Evolutionary conservation across 2,888 invertebrate genomes (phyloP).

Genomic region (Spatulosminthurus flaviceps): DNA sequence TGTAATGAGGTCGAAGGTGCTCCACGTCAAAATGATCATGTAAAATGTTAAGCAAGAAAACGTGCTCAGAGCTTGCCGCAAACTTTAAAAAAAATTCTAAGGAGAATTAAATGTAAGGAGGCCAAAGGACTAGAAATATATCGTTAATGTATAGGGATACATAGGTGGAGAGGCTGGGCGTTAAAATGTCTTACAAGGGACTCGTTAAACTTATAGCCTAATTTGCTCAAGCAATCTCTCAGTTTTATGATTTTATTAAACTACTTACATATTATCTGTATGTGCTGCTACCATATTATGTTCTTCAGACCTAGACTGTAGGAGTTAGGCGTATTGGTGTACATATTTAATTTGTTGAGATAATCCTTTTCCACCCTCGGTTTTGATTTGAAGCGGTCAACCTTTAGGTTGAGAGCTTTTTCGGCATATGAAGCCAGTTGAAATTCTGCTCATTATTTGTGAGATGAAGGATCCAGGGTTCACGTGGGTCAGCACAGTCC

Average conservation of each 20-base stretch:
- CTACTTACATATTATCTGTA: too few species aligned
- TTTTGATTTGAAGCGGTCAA: background rate
- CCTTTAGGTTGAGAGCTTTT: slow-evolving; percentile 21
- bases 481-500: slow-evolving; percentile 42
- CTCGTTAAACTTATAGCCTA: slow-evolving; percentile 23
- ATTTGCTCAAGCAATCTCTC: too few species aligned
- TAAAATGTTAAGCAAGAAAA: slow-evolving; percentile 25
- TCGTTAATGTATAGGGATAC: background rate
- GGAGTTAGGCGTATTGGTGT: too few species aligned
- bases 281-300: too few species aligned
- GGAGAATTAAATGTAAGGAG: background rate
- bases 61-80: slow-evolving; percentile 1
- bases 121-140: background rate
- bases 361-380: too few species aligned
- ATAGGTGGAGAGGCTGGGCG: too few species aligned
- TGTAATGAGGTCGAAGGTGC: slow-evolving; percentile 40
- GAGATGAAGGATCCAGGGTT: slow-evolving; percentile 39
- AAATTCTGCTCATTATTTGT: slow-evolving; percentile 46
- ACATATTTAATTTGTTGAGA: too few species aligned
- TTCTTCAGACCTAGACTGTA: too few species aligned
- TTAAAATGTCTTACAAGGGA: background rate
- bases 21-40: background rate
- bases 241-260: too few species aligned
- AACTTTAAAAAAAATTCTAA: background rate
- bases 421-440: slow-evolving; percentile 9